Conservation (phyloP, 2,888 invertebrate genomes). For the Drosophila stalkeri region DNA sequence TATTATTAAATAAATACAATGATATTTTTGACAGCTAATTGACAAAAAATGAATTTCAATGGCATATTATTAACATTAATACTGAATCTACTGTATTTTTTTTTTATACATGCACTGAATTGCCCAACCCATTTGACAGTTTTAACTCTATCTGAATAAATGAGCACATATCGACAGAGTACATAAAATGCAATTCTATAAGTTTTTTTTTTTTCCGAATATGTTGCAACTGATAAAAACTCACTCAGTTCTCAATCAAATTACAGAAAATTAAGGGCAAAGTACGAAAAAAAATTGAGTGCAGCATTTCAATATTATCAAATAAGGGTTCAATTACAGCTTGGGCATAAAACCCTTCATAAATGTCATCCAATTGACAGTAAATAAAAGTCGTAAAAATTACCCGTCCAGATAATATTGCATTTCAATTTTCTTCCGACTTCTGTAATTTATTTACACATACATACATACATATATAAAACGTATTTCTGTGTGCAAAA, state of each 20-base stretch:
- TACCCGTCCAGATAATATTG: background rate
- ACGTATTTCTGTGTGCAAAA: background rate
- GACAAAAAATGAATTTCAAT: too few species aligned
- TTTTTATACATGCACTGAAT: background rate
- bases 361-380: background rate
- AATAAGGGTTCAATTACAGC: conserved; percentile 3
- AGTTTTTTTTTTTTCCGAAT: background rate
- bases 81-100: too few species aligned
- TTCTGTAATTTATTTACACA: conserved; percentile 1
- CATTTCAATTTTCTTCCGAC: background rate
- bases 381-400: background rate
- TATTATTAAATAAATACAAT: too few species aligned
- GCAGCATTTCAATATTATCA: background rate
- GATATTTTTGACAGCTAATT: too few species aligned
- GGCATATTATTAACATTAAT: too few species aligned
- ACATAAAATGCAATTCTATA: background rate
- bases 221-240: background rate
- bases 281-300: background rate
- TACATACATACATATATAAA: background rate
- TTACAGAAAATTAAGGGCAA: background rate
- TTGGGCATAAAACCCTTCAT: background rate
- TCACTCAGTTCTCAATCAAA: background rate
- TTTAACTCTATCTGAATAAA: background rate
- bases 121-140: background rate
- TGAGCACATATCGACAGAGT: background rate